Conservation (phyloP, 2,113 vertebrate genomes). For the Salvelinus alpinus region DNA sequence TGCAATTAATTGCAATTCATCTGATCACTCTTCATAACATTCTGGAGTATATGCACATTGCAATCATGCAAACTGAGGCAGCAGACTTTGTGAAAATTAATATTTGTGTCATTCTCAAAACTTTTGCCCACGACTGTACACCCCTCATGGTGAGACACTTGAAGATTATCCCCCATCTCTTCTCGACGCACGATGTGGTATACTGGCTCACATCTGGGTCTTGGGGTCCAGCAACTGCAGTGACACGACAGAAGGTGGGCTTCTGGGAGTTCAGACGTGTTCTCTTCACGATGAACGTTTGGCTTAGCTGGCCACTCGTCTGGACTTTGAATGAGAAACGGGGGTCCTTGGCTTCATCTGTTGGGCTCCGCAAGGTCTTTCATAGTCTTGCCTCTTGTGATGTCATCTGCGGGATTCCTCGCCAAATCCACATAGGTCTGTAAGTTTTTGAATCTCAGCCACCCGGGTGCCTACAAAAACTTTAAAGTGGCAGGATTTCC, state of each 20-base stretch:
- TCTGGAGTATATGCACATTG: too few relatives aligned
- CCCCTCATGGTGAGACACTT: constrained; percentile 1
- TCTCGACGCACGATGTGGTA: constrained; percentile 1
- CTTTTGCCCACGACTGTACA: too few relatives aligned
- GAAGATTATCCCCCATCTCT: not conserved
- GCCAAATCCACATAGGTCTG: constrained; percentile 29
- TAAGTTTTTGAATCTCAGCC: constrained; percentile 10
- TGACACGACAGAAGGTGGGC: constrained; percentile 8
- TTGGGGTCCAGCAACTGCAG: not conserved
- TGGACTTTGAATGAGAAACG: constrained; percentile 13
- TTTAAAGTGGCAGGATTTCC: too few relatives aligned
- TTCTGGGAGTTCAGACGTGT: constrained; percentile 23
- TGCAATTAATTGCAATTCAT: too few relatives aligned
- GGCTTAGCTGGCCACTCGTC: constrained; percentile 18
- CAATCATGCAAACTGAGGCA: too few relatives aligned
- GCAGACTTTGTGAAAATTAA: too few relatives aligned
- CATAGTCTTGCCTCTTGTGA: constrained; percentile 24
- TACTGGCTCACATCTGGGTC: not conserved
- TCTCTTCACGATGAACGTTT: not conserved
- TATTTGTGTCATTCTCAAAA: too few relatives aligned
- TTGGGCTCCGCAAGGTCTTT: not conserved
- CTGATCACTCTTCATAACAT: too few relatives aligned
- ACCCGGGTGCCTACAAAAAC: too few relatives aligned
- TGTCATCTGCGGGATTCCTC: constrained; percentile 22
- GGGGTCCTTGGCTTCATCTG: constrained; percentile 16